A percentile compares a stretch with the other conserved stretches of the same genome.
phyloP scores from a whole-genome alignment of 2,888 invertebrate genomes.

The Xestia xanthographa region DNA sequence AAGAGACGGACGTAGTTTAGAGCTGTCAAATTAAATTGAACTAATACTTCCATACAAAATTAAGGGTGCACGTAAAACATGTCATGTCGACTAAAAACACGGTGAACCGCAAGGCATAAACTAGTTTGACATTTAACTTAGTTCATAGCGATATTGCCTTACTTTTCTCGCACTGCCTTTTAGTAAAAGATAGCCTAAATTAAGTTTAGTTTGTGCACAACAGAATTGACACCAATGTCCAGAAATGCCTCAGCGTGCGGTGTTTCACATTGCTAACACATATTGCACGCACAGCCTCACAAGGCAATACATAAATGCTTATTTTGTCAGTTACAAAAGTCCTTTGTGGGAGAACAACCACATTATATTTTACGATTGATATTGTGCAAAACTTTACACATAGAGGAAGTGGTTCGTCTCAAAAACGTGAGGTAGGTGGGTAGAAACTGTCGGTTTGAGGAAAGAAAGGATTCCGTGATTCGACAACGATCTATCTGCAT shows the following conservation, averaged over 20 bases:
- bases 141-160: too few relatives aligned
- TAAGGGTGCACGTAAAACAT: too few relatives aligned
- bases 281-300: constrained; percentile 47
- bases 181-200: too few relatives aligned
- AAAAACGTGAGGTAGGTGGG: constrained; percentile 71
- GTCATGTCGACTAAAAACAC: too few relatives aligned
- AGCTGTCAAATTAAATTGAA: too few relatives aligned
- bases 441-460: constrained; percentile 69
- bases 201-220: too few relatives aligned
- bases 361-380: constrained; percentile 72
- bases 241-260: background rate
- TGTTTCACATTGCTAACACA: constrained; percentile 23
- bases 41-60: too few relatives aligned
- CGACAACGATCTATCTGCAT: constrained; percentile 75
- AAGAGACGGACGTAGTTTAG: too few relatives aligned
- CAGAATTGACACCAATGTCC: constrained; percentile 5
- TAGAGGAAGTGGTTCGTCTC: constrained; percentile 56
- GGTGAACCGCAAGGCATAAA: too few relatives aligned
- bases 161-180: too few relatives aligned
- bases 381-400: constrained; percentile 68
- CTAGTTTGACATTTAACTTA: too few relatives aligned
- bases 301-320: constrained; percentile 39
- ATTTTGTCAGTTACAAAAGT: constrained; percentile 63
- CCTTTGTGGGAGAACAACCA: constrained; percentile 70
- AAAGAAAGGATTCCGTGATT: constrained; percentile 79